Percentiles rank a stretch among this genome's conserved stretches.
These are phyloP conservation scores for Gallinago stenura DNA, from an alignment of 2,797 vertebrate genomes.

Conservation along the genomic window DNA sequence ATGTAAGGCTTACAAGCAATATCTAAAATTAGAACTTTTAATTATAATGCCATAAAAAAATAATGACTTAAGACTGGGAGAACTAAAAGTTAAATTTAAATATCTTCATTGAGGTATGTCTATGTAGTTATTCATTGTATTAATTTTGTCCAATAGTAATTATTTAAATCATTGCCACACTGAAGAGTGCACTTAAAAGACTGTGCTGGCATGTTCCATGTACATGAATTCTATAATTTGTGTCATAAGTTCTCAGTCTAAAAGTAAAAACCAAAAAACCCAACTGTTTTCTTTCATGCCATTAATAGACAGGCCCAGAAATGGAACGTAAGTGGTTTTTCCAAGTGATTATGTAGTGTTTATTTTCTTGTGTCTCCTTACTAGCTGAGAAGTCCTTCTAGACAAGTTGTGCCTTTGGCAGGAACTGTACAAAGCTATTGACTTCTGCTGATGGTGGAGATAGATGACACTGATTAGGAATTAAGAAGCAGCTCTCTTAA, in stretches of 20 bases:
- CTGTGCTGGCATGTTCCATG: background rate
- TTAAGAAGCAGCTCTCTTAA: background rate
- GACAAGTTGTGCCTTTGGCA: background rate
- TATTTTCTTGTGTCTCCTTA: background rate
- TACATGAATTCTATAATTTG: background rate
- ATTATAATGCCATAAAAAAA: background rate
- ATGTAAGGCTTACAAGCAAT: background rate
- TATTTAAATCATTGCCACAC: constrained; percentile 17
- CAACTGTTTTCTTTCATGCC: background rate
- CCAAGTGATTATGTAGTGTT: background rate
- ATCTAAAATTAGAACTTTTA: constrained; percentile 17
- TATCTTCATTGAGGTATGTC: background rate
- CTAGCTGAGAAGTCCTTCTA: background rate
- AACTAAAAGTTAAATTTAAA: constrained; percentile 5
- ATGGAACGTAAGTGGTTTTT: fast-evolving
- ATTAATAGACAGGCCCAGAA: background rate
- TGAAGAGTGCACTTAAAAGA: background rate
- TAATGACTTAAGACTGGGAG: background rate
- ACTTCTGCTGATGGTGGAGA: background rate
- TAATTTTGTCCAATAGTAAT: constrained; percentile 9
- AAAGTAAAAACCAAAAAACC: background rate
- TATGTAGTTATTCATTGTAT: background rate
- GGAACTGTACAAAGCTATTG: background rate
- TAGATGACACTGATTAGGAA: background rate
- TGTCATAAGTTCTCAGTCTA: background rate